Evolutionary conservation across 2,113 vertebrate species (phyloP), one percentile per base, ranked within the genome.

Genomic region (Promerops cafer): DNA sequence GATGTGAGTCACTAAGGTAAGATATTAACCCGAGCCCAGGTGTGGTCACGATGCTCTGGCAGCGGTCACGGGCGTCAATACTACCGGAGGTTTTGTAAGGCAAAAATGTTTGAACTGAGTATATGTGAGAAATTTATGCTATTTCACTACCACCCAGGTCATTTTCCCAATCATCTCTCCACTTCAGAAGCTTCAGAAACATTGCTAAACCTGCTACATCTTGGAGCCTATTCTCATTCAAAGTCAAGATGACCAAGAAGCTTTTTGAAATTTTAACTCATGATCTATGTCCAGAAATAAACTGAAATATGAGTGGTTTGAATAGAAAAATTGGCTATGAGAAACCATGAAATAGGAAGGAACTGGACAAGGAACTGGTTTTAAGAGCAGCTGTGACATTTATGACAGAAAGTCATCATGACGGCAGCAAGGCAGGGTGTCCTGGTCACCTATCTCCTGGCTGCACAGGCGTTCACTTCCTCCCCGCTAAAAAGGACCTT

Each of bases 221-320:
- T 75, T 52, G 8, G 4, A 87, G 19, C 3, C 54, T 61, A 21
- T 24, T 78, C 26, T 74, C 28, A 90, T 19, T 44, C 40, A 31
- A 68, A 79, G 47, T 39, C 23, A 87, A 77, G 72, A 65, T 16
- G 6, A 74, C 11, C 24, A 39, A 52, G 13, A 66, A 49, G 49
- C 4, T 56, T 84, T 61, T 49, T 30, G 11, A 82, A 82, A 61
- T n/a, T 49, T 72, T 82, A 87, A 70, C 16, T 93, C 35, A 53
- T 72, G 1, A 92, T 88, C 95, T 95, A 97, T 76, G 53, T 57
- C 56, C 57, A 83, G 57, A 97, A 96, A 47, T 69, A 60, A 40
- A 52, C 3, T 59, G 21, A 78, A 76, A 91, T 52, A 53, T 2
- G 27, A n/a, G 68, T 84, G 69, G 82, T 93, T 85, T 91, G 42